Evolutionary conservation across 2,888 invertebrate genomes (phyloP), one percentile per base, ranked within the genome.

Genomic region (Cataglyphis albicans): DNA sequence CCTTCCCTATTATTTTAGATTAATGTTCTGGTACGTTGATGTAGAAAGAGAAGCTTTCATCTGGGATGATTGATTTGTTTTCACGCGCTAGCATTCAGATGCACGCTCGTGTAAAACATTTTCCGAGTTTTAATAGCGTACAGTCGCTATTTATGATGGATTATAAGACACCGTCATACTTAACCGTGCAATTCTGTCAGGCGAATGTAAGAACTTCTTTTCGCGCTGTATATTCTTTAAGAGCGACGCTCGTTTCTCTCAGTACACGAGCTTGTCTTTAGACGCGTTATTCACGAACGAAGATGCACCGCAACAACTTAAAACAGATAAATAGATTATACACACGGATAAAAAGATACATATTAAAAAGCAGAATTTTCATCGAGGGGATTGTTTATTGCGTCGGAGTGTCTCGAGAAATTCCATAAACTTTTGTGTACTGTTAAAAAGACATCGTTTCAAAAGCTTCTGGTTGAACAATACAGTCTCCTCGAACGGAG

Each of bases 331-430:
- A 87, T 86, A 86, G 70, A 63, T 83, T 67, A 63, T 83, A 74
- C 81, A 74, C 81, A 78, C 80, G 7, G 6, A 35, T 85, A 89
- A 88, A 87, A 87, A 87, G 70, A 57, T 83, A 74, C 81, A 78
- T 74, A 86, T 90, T 87, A 87, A 83, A 83, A 84, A 81, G 83
- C 55, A 75, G 38, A 81, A 75, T 88, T 91, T 91, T 91, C 90
- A 91, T 91, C 90, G 87, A 89, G 6, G 64, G 82, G 83, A 88
- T 88, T 89, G 84, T 91, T 91, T 90, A 90, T 91, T 85, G 89
- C 88, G 86, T 48, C 76, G 44, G 48, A 67, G 68, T 84, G 82
- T 65, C 82, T 76, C 84, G 81, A 84, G 83, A 81, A 86, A 87
- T 89, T 91, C 89, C 84, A 86, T 57, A 82, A 84, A 86, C 91